Evolutionary conservation across 2,797 vertebrate species (phyloP), one percentile per base, ranked within the genome.

Genomic region (Thripadectes ignobilis): DNA sequence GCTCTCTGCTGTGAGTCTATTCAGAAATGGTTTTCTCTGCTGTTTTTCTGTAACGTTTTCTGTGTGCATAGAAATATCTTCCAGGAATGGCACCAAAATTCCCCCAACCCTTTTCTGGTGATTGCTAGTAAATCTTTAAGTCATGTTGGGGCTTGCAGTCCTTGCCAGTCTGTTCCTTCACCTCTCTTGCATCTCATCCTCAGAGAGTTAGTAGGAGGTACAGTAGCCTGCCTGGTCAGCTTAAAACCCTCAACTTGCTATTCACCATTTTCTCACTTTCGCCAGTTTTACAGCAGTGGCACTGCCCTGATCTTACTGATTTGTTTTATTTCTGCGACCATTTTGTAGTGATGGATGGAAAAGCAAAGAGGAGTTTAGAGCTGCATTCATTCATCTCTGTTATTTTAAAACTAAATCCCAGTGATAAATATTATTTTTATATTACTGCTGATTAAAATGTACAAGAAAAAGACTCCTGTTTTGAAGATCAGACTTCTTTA

Each of bases 131-230:
- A 80, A 92, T 58, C 77, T 68, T 51, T 18, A 84, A 86, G 88
- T 96, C 41, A 8, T 91, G 91, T n/a, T 80, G 71, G 81, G 96
- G 88, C 92, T 97, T 96, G 87, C 45, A 48, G 52, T 75, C 22
- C 45, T 89, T 95, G 73, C 77, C 80, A 94, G 81, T 89, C 92
- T 96, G 81, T 90, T 96, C 91, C 94, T 97, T 96, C 67, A 87
- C 76, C 85, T 95, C 84, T 94, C 55, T 79, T 91, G 73, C n/a
- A 6, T 91, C 84, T 97, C 88, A 61, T 79, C 58, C 75, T 80
- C 79, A 80, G 91, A 80, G 80, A 94, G 85, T 97, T 95, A 97
- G 67, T 78, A 91, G 89, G 91, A 85, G 30, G 13, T 57, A 57
- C 34, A 49, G 49, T 66, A 39, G 49, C 32, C 12, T 88, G 36